Percentiles rank a stretch among this genome's conserved stretches.
phyloP scores from a whole-genome alignment of 2,888 invertebrate species.

The Teleiodes luculella region DNA sequence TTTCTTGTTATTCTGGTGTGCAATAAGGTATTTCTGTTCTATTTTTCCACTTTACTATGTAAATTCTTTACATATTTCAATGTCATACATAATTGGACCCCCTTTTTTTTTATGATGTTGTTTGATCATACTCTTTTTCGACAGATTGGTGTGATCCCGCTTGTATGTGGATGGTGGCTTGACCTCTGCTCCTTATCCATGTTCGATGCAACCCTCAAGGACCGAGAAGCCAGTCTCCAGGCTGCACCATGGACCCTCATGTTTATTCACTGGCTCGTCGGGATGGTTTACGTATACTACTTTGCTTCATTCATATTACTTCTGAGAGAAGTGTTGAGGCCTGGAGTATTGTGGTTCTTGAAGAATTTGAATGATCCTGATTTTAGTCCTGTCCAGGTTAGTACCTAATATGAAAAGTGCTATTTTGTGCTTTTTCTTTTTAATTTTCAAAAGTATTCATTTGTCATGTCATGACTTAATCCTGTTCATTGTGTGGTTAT shows the following conservation, averaged over 20 bases:
- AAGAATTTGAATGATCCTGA: constrained; percentile 99
- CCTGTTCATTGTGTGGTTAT: too few relatives aligned
- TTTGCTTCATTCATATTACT: constrained; percentile 97
- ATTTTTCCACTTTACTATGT: too few relatives aligned
- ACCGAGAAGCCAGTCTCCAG: constrained; percentile 91
- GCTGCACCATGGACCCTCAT: constrained; percentile 97
- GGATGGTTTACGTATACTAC: constrained; percentile 99
- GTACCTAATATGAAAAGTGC: too few relatives aligned
- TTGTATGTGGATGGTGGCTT: constrained; percentile 99
- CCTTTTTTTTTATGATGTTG: too few relatives aligned
- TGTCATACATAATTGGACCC: too few relatives aligned
- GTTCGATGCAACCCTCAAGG: constrained; percentile 93
- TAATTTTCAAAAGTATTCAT: too few relatives aligned
- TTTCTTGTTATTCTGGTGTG: too few relatives aligned
- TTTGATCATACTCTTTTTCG: too few relatives aligned
- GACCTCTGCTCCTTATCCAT: constrained; percentile 97
- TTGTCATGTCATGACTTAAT: too few relatives aligned
- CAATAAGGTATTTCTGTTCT: too few relatives aligned
- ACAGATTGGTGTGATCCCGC: constrained; percentile 94
- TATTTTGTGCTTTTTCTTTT: too few relatives aligned
- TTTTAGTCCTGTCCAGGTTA: constrained; percentile 97
- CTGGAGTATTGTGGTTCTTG: constrained; percentile 98
- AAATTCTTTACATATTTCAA: too few relatives aligned
- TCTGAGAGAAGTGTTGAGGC: constrained; percentile 94
- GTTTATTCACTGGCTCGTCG: constrained; percentile 99